Evolutionary conservation across 2,113 vertebrate genomes (phyloP).

Genomic region (human (Homo sapiens)): DNA sequence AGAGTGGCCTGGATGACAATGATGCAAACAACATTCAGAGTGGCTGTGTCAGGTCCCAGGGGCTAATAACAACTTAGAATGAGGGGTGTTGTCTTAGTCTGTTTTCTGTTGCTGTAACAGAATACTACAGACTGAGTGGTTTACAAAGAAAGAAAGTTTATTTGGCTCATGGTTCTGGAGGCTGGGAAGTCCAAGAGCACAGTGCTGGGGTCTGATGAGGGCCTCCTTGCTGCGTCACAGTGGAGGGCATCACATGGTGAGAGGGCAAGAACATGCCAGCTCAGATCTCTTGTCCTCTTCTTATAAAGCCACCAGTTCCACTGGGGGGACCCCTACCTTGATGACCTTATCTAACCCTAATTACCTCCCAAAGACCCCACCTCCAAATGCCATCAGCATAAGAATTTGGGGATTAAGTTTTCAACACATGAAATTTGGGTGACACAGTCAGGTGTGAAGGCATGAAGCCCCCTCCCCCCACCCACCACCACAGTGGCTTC

Average conservation of each 20-base stretch:
- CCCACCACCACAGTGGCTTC: neutral
- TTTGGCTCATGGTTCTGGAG: neutral
- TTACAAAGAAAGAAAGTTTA: neutral
- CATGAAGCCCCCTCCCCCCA: fast-evolving
- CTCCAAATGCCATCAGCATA: neutral
- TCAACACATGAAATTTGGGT: neutral
- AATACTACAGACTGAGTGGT: neutral
- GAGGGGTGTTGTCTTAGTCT: neutral
- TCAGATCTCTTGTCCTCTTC: neutral
- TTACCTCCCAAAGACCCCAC: neutral
- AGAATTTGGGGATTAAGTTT: neutral
- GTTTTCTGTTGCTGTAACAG: neutral
- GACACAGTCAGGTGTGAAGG: neutral
- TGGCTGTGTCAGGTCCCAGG: neutral
- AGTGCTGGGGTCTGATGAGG: neutral
- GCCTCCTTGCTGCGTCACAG: neutral
- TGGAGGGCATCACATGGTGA: neutral
- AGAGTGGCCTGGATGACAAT: neutral
- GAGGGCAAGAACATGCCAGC: neutral
- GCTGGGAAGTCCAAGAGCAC: neutral
- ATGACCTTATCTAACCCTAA: neutral
- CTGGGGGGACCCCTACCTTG: neutral
- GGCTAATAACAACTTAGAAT: neutral
- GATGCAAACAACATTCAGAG: neutral
- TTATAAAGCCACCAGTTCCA: neutral